Evolutionary conservation across 2,888 invertebrate genomes (phyloP).

Genomic region (Drosophila subquinaria): DNA sequence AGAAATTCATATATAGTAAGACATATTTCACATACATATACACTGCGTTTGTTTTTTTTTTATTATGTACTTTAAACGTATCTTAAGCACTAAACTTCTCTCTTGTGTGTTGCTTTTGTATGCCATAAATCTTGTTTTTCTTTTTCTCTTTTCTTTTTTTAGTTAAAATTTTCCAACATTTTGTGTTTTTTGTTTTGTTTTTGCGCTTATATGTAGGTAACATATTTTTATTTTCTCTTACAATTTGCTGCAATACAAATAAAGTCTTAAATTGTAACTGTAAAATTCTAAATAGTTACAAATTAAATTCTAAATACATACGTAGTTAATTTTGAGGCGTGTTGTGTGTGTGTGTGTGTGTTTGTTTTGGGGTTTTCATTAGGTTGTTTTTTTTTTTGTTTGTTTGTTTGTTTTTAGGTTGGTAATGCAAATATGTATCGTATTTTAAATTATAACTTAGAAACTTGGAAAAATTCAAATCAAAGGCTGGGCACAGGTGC

Average conservation of each 20-base stretch:
- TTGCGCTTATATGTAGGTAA: conserved; percentile 79
- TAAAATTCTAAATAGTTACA: conserved; percentile 79
- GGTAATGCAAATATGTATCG: conserved; percentile 73
- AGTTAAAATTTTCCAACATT: conserved; percentile 79
- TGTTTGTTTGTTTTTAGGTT: conserved; percentile 29
- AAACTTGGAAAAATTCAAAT: conserved; percentile 78
- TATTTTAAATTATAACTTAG: conserved; percentile 77
- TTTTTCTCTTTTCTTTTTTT: conserved; percentile 42
- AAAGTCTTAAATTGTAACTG: conserved; percentile 79
- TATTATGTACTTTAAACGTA: conserved; percentile 75
- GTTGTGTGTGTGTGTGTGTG: conserved; percentile 57
- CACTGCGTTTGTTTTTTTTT: conserved; percentile 56
- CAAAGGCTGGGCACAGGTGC: conserved; percentile 72
- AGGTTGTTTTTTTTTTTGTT: conserved; percentile 26
- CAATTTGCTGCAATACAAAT: conserved; percentile 78
- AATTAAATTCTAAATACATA: conserved; percentile 75
- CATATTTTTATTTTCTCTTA: conserved; percentile 72
- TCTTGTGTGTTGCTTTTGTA: conserved; percentile 62
- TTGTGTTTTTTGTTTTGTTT: conserved; percentile 60
- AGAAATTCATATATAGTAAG: background rate
- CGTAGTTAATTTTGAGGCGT: conserved; percentile 80
- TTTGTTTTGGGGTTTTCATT: conserved; percentile 44
- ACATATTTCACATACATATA: conserved; percentile 29
- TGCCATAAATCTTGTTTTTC: conserved; percentile 56
- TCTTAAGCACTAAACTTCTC: conserved; percentile 73